These are phyloP conservation scores for Neocloeon triangulifer DNA, from an alignment of 1,140 invertebrate genomes.

Conservation along the genomic window DNA sequence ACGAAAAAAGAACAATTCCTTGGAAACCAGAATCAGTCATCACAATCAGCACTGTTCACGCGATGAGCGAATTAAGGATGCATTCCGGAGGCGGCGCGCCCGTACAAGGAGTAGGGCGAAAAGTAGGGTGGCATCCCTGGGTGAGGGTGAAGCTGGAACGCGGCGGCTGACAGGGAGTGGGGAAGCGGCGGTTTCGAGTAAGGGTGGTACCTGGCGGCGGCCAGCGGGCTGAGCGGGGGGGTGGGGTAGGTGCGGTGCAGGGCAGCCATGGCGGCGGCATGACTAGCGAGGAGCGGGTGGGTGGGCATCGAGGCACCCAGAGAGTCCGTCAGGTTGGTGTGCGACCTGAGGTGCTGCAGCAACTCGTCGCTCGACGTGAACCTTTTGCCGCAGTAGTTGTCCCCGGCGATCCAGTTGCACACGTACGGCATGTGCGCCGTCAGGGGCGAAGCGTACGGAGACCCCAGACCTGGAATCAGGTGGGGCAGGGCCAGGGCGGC, in stretches of 20 bases:
- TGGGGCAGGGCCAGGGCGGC: too few relatives aligned
- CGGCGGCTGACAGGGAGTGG: slow-evolving; percentile 43
- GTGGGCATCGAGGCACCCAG: too few relatives aligned
- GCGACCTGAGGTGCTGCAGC: slow-evolving; percentile 78
- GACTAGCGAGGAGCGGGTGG: slow-evolving; percentile 29
- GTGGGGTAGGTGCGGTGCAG: slow-evolving; percentile 76
- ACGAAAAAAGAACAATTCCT: too few relatives aligned
- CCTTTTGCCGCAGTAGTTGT: slow-evolving; percentile 83
- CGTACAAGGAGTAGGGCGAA: slow-evolving; percentile 83
- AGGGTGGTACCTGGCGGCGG: slow-evolving; percentile 66
- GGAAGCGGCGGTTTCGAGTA: slow-evolving; percentile 59
- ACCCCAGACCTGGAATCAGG: slow-evolving; percentile 32
- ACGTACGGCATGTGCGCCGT: slow-evolving; percentile 53
- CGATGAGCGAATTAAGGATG: too few relatives aligned
- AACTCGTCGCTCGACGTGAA: slow-evolving; percentile 85
- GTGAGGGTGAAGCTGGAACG: slow-evolving; percentile 47
- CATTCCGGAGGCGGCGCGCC: too few relatives aligned
- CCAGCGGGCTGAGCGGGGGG: slow-evolving; percentile 64
- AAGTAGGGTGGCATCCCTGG: slow-evolving; percentile 48
- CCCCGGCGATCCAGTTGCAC: slow-evolving; percentile 87
- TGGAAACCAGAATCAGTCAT: too few relatives aligned
- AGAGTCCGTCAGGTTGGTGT: too few relatives aligned
- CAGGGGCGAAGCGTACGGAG: slow-evolving; percentile 21
- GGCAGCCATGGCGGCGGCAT: slow-evolving; percentile 35
- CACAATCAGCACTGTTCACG: too few relatives aligned